phyloP scores from a whole-genome alignment of 2,113 vertebrate genomes.

The Tragelaphus buxtoni region DNA sequence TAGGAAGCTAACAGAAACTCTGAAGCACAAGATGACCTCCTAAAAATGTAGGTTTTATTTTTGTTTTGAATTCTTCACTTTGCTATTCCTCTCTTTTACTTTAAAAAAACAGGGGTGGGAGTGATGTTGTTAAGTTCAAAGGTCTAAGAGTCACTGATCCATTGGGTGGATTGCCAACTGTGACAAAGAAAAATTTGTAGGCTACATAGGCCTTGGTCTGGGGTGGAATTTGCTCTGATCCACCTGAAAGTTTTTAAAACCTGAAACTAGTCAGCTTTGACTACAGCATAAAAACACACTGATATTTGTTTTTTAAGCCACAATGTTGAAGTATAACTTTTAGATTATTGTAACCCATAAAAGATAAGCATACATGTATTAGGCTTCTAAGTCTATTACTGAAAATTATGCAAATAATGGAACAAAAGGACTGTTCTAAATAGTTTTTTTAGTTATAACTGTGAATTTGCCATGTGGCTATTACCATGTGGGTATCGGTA shows the following conservation, averaged over 20 bases:
- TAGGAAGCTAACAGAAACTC: not conserved
- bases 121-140: not conserved
- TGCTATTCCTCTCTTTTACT: not conserved
- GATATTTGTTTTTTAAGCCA: not conserved
- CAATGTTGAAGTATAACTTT: not conserved
- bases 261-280: not conserved
- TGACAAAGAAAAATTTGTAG: not conserved
- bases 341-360: not conserved
- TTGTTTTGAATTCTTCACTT: slow-evolving; percentile 17
- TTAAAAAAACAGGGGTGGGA: not conserved
- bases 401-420: not conserved
- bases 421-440: slow-evolving; percentile 1
- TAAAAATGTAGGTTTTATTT: not conserved
- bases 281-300: not conserved
- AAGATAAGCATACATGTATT: not conserved
- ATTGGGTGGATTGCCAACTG: not conserved
- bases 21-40: not conserved
- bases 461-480: slow-evolving; percentile 40
- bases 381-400: not conserved
- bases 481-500: not conserved
- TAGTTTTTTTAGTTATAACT: not conserved
- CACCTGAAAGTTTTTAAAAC: not conserved
- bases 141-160: not conserved
- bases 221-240: not conserved
- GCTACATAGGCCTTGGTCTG: not conserved